phyloP scores from a whole-genome alignment of 1,140 invertebrate genomes.

The Babylonia areolata region DNA sequence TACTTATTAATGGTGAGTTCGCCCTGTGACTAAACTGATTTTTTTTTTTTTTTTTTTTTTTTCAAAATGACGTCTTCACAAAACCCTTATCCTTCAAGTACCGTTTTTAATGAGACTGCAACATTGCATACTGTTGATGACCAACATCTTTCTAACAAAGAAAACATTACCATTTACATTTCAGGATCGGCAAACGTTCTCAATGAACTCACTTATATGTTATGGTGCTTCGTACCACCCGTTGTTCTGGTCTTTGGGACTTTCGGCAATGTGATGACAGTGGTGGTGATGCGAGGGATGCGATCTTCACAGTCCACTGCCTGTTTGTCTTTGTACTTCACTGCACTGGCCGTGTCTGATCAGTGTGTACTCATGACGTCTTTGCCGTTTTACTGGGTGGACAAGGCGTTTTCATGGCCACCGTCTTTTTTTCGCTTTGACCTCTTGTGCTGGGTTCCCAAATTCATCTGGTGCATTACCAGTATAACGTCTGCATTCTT shows the following conservation, averaged over 20 bases:
- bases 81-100: too few relatives aligned
- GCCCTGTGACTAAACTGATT: too few relatives aligned
- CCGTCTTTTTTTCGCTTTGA: neutral
- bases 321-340: slow-evolving; percentile 16
- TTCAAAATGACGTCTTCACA: too few relatives aligned
- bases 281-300: neutral
- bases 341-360: slow-evolving; percentile 15
- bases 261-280: slow-evolving; percentile 22
- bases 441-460: neutral
- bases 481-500: slow-evolving; percentile 2
- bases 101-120: too few relatives aligned
- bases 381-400: neutral
- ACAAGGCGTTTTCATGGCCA: neutral
- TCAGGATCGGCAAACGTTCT: too few relatives aligned
- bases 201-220: neutral
- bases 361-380: neutral
- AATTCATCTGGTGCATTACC: neutral
- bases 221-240: neutral
- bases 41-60: too few relatives aligned
- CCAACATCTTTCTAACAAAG: too few relatives aligned
- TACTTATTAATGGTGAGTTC: too few relatives aligned
- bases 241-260: neutral
- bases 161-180: too few relatives aligned
- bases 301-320: neutral
- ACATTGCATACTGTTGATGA: too few relatives aligned